Percentiles rank a stretch among this genome's conserved stretches.
phyloP scores from a whole-genome alignment of 2,888 invertebrate genomes.

The Cheilosia variabilis region DNA sequence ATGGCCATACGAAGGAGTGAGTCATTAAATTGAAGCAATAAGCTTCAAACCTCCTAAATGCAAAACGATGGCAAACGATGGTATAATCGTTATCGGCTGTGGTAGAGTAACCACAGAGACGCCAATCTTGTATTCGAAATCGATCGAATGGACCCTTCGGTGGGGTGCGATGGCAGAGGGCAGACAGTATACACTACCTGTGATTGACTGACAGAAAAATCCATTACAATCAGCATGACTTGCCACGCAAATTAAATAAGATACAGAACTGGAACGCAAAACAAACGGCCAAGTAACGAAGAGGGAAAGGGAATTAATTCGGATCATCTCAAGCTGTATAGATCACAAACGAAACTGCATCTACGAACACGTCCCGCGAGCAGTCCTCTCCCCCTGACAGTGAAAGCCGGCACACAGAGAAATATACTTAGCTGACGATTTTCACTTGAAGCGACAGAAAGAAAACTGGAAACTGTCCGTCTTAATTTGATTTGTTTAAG shows the following conservation, averaged over 20 bases:
- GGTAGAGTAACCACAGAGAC: background rate
- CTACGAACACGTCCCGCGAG: constrained; percentile 1
- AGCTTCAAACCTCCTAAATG: background rate
- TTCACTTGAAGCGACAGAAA: constrained; percentile 7
- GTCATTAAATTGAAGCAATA: constrained; percentile 30
- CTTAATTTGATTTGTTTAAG: constrained; percentile 49
- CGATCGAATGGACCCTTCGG: too few species aligned
- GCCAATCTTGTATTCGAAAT: too few species aligned
- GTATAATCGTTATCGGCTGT: background rate
- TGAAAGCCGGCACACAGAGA: constrained; percentile 15
- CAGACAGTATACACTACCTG: background rate
- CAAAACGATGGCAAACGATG: background rate
- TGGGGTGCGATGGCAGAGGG: too few species aligned
- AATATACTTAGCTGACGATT: constrained; percentile 22
- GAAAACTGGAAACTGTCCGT: constrained; percentile 35
- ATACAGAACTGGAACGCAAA: background rate
- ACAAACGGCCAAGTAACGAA: constrained; percentile 7
- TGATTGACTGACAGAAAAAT: constrained; percentile 26
- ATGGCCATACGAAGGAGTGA: constrained; percentile 26
- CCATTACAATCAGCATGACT: constrained; percentile 32
- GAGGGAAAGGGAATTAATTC: constrained; percentile 38
- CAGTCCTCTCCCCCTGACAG: background rate
- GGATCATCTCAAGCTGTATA: constrained; percentile 28
- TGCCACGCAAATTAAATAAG: constrained; percentile 34
- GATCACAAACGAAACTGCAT: constrained; percentile 27